Base-by-base conservation (phyloP, 1,140 invertebrate genomes). In the Hyles euphorbiae region DNA sequence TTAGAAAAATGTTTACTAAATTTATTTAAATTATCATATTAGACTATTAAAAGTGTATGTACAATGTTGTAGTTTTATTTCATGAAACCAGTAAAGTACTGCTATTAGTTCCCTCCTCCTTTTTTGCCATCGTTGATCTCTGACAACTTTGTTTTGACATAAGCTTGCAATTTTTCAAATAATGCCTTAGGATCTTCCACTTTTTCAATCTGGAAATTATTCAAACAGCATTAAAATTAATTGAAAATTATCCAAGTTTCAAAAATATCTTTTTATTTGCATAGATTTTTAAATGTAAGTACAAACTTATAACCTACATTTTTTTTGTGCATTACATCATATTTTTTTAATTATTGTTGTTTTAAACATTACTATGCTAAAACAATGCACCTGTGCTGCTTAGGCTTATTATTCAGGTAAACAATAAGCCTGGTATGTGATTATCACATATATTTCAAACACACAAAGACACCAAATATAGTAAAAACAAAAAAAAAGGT, bases 161-260 rank as follows among this genome's bases (percentile, higher is more conserved):
- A 92, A 59, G 92, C 90, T 72, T 94, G 93, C 61, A 94, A 77
- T 73, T 91, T 92, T 65, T 93, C 91, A 72, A 94, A 88, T 67
- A 96, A 66, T 68, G 92, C 92, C 54, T 84, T 75, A 3, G 95
- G 96, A 65, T 96, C 94, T 83, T 96, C 95, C 0, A 96, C 93
- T 81, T 93, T 92, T 9, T 95, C 95, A 62, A 97, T 90, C 95
- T 97, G 78, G 61, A 90, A 91, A 63, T 58, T 60, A 52, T 64
- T 32, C 6, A 54, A 45, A 12, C n/a, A 12, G 10, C 56, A 53
- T 57, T 46, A 12, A 58, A 46, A 32, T 55, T 49, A 60, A 44
- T 60, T 9, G 53, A 22, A 32, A 7, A 55, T 34, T 63, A 57
- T 56, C 58, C 46, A 48, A 44, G 32, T 10, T 22, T 44, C n/a